phyloP scores from a whole-genome alignment of 2,113 vertebrate genomes.

The Bettongia penicillata region DNA sequence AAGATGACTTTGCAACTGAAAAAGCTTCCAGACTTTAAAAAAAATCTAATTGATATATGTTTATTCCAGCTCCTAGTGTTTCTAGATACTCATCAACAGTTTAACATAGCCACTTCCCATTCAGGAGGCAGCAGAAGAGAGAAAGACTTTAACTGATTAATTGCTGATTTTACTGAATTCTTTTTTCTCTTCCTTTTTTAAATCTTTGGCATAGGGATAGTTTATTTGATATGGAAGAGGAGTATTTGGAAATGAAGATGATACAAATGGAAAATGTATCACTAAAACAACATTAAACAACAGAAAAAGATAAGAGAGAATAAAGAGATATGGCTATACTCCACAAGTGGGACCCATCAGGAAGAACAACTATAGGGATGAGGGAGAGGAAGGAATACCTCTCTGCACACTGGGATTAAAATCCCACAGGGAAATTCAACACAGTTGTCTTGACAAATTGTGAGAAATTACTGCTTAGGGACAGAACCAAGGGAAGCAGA shows the following conservation, averaged over 20 bases:
- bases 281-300: neutral
- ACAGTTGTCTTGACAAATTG: neutral
- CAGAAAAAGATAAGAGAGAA: neutral
- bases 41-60: neutral
- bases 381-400: neutral
- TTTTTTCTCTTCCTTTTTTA: neutral
- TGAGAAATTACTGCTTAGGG: neutral
- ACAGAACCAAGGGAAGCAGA: neutral
- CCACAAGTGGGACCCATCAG: neutral
- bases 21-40: neutral
- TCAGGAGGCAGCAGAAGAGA: neutral
- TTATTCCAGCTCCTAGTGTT: neutral
- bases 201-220: neutral
- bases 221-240: neutral
- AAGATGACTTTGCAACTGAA: neutral
- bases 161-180: neutral
- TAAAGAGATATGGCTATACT: neutral
- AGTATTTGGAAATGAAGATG: neutral
- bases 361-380: neutral
- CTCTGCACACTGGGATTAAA: neutral
- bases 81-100: neutral
- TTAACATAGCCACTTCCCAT: neutral
- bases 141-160: neutral
- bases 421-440: neutral
- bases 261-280: neutral